Conservation (phyloP, 2,888 invertebrate species). For the Blastobasis adustella region DNA sequence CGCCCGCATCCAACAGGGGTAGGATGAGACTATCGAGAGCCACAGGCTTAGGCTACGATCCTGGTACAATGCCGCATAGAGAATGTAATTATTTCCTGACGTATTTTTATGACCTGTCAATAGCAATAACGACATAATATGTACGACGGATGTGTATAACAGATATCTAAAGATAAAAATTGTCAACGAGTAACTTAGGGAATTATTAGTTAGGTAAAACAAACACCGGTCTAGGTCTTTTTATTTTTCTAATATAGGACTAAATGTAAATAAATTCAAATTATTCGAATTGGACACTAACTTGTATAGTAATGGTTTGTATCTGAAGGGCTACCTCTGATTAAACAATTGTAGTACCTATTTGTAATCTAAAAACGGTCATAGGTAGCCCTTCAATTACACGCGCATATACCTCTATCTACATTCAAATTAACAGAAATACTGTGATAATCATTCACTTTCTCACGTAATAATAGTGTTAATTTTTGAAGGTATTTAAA, state of each 20-base stretch:
- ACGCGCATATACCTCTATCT: conserved; percentile 19
- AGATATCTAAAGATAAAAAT: not conserved
- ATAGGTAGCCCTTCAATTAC: not conserved
- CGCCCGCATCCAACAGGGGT: too few species aligned
- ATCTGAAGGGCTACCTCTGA: too few species aligned
- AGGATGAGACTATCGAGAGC: too few species aligned
- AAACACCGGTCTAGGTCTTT: conserved; percentile 48
- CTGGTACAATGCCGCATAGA: too few species aligned
- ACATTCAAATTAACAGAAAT: conserved; percentile 47
- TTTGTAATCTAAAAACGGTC: too few species aligned
- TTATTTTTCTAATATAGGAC: conserved; percentile 42
- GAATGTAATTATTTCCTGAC: too few species aligned
- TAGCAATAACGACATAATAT: too few species aligned
- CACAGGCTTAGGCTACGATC: too few species aligned
- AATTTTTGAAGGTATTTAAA: conserved; percentile 21
- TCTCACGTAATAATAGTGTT: conserved; percentile 36
- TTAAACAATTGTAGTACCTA: too few species aligned
- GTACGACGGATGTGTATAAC: too few species aligned
- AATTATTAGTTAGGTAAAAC: conserved; percentile 43
- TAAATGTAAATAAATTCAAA: conserved; percentile 21
- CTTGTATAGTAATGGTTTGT: not conserved
- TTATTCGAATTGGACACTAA: conserved; percentile 22
- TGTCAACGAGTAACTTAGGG: conserved; percentile 25
- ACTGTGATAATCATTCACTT: conserved; percentile 67
- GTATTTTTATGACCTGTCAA: too few species aligned